Evolutionary conservation across 2,888 invertebrate genomes (phyloP).

Genomic region (Drosophila seclusa): DNA sequence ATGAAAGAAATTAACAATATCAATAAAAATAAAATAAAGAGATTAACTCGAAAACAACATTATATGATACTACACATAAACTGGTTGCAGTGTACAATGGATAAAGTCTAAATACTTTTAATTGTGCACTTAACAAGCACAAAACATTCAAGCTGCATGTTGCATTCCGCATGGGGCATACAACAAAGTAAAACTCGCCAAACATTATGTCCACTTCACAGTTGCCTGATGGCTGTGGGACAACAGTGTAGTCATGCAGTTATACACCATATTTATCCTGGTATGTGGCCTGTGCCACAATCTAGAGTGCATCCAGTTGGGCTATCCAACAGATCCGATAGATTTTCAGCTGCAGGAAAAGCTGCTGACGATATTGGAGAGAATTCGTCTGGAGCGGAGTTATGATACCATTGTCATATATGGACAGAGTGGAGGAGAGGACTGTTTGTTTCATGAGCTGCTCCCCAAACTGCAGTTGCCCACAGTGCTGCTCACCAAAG

Average conservation of each 20-base stretch:
- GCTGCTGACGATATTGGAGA: constrained; percentile 27
- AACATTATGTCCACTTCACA: constrained; percentile 5
- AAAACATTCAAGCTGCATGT: constrained; percentile 1
- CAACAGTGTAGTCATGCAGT: constrained; percentile 18
- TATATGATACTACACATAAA: too few species aligned
- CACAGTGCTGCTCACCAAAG: not conserved
- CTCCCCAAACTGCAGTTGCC: not conserved
- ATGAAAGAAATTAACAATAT: too few species aligned
- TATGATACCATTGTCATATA: constrained; percentile 49
- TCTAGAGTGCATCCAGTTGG: constrained; percentile 17
- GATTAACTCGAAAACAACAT: too few species aligned
- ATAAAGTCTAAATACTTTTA: not conserved
- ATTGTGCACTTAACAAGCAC: not conserved
- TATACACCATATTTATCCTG: constrained; percentile 2
- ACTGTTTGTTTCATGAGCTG: not conserved
- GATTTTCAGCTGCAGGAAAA: not conserved
- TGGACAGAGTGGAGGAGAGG: constrained; percentile 20
- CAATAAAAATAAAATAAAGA: too few species aligned
- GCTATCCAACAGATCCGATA: fast-evolving
- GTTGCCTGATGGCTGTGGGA: constrained; percentile 39
- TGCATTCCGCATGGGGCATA: too few species aligned
- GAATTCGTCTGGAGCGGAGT: constrained; percentile 35
- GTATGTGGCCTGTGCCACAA: not conserved
- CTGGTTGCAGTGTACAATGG: not conserved
- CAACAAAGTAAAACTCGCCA: not conserved